These are phyloP conservation scores for Dolichotis patagonum DNA, from an alignment of 2,113 vertebrate species.

Conservation along the genomic window DNA sequence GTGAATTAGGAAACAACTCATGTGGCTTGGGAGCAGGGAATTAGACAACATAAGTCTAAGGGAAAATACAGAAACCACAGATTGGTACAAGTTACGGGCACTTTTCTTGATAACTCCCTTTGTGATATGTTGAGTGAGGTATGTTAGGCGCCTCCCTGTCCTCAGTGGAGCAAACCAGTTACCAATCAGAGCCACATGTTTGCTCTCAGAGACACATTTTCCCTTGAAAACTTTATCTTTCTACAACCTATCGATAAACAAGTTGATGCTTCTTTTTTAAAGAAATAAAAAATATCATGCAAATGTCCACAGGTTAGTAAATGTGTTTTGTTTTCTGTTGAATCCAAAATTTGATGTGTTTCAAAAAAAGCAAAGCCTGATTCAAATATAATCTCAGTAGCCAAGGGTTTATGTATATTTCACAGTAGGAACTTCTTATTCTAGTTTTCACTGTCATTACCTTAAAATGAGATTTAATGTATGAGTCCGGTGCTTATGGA, in stretches of 20 bases:
- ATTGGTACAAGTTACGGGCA: slow-evolving; percentile 67
- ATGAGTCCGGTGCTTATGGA: background rate
- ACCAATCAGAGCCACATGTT: slow-evolving; percentile 48
- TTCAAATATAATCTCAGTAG: background rate
- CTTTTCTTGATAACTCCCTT: slow-evolving; percentile 74
- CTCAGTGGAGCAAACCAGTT: slow-evolving; percentile 18
- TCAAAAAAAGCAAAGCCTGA: slow-evolving; percentile 14
- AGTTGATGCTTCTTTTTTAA: background rate
- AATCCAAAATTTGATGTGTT: background rate
- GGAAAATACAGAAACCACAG: slow-evolving; percentile 74
- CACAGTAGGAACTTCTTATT: background rate
- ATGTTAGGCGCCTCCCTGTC: background rate
- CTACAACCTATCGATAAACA: slow-evolving; percentile 6
- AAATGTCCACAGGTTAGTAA: background rate
- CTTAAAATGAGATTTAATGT: background rate
- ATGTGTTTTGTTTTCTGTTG: background rate
- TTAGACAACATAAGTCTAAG: slow-evolving; percentile 66
- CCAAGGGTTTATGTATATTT: background rate
- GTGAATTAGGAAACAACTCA: slow-evolving; percentile 72
- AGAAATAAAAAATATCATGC: background rate
- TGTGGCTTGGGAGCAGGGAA: slow-evolving; percentile 71
- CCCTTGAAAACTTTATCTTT: background rate
- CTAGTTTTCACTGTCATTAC: background rate
- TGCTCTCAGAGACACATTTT: slow-evolving; percentile 35
- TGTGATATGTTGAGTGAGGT: slow-evolving; percentile 35